Conservation (phyloP, 2,888 invertebrate genomes). For the Lasius fuliginosus region DNA sequence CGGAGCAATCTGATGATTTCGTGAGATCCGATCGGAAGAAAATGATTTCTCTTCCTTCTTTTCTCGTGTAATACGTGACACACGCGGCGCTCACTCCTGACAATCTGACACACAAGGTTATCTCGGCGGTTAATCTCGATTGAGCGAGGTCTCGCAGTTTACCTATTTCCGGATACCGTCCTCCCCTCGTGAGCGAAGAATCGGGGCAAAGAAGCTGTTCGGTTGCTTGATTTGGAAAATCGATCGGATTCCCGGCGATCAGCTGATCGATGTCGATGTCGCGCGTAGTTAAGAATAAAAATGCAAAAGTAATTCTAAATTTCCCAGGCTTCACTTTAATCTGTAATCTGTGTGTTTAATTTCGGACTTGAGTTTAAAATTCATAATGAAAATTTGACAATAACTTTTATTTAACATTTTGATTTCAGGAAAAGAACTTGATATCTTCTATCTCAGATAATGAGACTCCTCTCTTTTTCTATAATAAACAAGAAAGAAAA, state of each 20-base stretch:
- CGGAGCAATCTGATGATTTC: background rate
- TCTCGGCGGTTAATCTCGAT: slow-evolving; percentile 34
- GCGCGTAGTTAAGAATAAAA: background rate
- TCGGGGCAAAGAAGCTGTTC: background rate
- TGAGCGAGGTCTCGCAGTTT: slow-evolving; percentile 12
- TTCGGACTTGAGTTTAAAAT: background rate
- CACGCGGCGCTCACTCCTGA: background rate
- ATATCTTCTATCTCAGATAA: background rate
- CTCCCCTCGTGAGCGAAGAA: background rate
- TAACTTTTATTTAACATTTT: background rate
- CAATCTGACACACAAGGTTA: slow-evolving; percentile 9
- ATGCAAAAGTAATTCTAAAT: background rate
- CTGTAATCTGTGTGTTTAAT: background rate
- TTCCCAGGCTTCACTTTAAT: background rate
- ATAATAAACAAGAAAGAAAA: background rate
- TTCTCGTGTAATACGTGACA: slow-evolving; percentile 20
- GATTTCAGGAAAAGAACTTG: background rate
- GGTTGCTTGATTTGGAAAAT: slow-evolving; percentile 18
- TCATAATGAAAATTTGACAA: background rate
- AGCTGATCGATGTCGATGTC: background rate
- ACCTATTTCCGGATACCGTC: background rate
- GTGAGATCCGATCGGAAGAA: slow-evolving; percentile 5
- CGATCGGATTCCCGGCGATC: background rate
- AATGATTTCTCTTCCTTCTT: slow-evolving; percentile 11
- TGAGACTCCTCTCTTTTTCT: background rate